Conservation (phyloP, 2,888 invertebrate genomes). For the Pristionchus fissidentatus region DNA sequence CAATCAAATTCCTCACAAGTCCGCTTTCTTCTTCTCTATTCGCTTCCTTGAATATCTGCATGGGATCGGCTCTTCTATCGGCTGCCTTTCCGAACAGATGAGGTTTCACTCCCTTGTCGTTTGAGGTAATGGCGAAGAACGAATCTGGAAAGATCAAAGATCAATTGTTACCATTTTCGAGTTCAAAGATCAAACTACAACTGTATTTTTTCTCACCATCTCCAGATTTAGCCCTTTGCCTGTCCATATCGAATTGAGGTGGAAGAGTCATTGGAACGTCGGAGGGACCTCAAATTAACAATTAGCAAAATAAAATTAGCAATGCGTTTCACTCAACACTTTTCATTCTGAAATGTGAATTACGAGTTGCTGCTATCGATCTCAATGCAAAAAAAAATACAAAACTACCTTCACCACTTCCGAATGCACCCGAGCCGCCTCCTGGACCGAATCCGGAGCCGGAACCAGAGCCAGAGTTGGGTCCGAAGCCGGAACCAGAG, state of each 20-base stretch:
- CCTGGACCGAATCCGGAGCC: slow-evolving; percentile 16
- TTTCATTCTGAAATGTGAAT: not conserved
- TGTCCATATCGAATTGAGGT: slow-evolving; percentile 47
- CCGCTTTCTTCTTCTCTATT: not conserved
- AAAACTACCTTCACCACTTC: too few species aligned
- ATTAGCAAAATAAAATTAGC: not conserved
- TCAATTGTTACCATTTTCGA: too few species aligned
- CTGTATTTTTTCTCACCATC: not conserved
- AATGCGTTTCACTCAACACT: not conserved
- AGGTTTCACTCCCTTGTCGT: slow-evolving; percentile 39
- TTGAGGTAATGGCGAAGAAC: slow-evolving; percentile 44
- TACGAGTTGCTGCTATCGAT: not conserved
- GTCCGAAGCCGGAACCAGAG: slow-evolving; percentile 24
- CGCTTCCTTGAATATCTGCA: slow-evolving; percentile 28
- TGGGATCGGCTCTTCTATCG: not conserved
- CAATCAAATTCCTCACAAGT: not conserved
- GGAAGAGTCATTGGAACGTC: slow-evolving; percentile 48
- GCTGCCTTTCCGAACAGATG: slow-evolving; percentile 46
- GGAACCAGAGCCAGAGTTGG: too few species aligned
- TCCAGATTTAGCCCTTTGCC: slow-evolving; percentile 3
- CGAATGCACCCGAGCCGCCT: not conserved
- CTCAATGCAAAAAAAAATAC: not conserved
- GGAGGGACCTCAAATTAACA: slow-evolving; percentile 1
- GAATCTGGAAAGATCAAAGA: slow-evolving; percentile 20
- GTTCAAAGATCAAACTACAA: slow-evolving; percentile 32